phyloP scores from a whole-genome alignment of 2,888 invertebrate genomes.

The Unio pictorum region DNA sequence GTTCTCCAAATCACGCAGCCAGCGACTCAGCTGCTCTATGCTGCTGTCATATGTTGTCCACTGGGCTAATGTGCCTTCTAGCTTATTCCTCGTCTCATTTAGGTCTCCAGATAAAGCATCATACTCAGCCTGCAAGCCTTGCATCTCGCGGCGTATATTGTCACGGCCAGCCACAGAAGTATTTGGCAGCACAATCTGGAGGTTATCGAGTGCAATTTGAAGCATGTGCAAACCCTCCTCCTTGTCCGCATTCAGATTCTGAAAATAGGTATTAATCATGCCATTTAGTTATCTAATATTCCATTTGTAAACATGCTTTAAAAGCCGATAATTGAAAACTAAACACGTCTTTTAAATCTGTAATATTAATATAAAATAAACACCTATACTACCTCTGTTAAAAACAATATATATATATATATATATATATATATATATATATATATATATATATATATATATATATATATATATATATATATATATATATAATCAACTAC shows the following conservation, averaged over 20 bases:
- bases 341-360: too few species aligned
- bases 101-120: constrained; percentile 88
- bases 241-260: constrained; percentile 61
- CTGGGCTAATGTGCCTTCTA: constrained; percentile 89
- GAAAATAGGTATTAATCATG: constrained; percentile 7
- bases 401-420: too few species aligned
- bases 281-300: too few species aligned
- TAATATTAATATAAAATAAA: too few species aligned
- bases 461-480: too few species aligned
- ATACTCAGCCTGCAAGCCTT: constrained; percentile 88
- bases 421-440: too few species aligned
- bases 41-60: constrained; percentile 96
- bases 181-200: constrained; percentile 78
- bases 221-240: constrained; percentile 65
- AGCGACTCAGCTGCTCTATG: constrained; percentile 82
- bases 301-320: too few species aligned
- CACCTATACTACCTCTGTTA: too few species aligned
- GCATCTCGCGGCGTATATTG: constrained; percentile 85
- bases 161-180: constrained; percentile 94
- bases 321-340: too few species aligned
- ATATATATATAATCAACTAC: constrained; percentile 1
- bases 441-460: too few species aligned
- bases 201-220: constrained; percentile 64
- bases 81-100: constrained; percentile 78
- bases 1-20: constrained; percentile 84